These are phyloP conservation scores for Sparidentex hasta DNA, from an alignment of 2,797 vertebrate species.

Conservation along the genomic window DNA sequence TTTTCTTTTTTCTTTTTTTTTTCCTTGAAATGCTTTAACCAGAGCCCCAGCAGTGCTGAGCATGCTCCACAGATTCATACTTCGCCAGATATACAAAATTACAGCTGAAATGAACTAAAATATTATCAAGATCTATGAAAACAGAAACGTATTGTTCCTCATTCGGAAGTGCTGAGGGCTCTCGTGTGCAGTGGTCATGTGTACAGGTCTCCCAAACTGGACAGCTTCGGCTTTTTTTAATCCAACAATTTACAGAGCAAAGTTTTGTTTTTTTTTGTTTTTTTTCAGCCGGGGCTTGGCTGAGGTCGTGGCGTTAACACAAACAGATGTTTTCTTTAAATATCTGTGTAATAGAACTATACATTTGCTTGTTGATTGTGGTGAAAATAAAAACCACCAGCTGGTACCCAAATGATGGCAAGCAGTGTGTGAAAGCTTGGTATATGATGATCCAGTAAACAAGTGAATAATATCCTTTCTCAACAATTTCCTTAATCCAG, in stretches of 20 bases:
- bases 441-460: constrained; percentile 75
- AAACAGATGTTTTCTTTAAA: constrained; percentile 51
- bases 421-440: constrained; percentile 76
- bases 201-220: constrained; percentile 13
- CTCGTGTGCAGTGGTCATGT: constrained; percentile 40
- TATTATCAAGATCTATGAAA: constrained; percentile 28
- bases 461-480: constrained; percentile 74
- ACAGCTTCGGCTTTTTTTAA: constrained; percentile 21
- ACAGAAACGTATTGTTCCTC: constrained; percentile 14
- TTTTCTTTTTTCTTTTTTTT: neutral
- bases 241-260: constrained; percentile 30
- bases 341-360: constrained; percentile 57
- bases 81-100: constrained; percentile 73
- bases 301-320: constrained; percentile 43
- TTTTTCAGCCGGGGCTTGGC: constrained; percentile 12
- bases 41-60: constrained; percentile 37
- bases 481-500: constrained; percentile 74
- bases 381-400: constrained; percentile 77
- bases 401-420: constrained; percentile 62
- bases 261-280: constrained; percentile 1
- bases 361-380: constrained; percentile 61
- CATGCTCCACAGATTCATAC: constrained; percentile 53
- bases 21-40: constrained; percentile 43
- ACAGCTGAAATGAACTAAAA: constrained; percentile 44
- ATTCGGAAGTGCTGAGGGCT: constrained; percentile 49